phyloP scores from a whole-genome alignment of 2,797 vertebrate species.

The Pseudochirops cupreus region DNA sequence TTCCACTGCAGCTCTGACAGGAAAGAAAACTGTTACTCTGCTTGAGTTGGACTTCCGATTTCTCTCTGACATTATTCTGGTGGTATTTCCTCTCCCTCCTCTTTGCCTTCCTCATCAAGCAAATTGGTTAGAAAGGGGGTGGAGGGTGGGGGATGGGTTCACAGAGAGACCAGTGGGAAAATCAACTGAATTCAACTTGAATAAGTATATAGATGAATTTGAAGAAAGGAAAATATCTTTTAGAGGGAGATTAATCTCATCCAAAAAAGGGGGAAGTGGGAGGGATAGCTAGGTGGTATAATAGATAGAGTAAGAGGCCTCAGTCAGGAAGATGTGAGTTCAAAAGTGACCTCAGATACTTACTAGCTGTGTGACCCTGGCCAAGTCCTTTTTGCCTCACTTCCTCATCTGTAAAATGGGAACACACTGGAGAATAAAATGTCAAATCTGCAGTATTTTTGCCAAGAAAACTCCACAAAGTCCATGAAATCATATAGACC shows the following conservation, averaged over 20 bases:
- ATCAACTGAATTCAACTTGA: not conserved
- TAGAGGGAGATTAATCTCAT: not conserved
- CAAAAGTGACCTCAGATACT: not conserved
- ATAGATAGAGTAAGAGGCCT: not conserved
- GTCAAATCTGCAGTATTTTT: conserved; percentile 19
- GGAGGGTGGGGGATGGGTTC: not conserved
- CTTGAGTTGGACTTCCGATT: not conserved
- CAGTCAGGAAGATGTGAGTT: not conserved
- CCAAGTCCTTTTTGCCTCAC: not conserved
- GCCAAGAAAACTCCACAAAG: not conserved
- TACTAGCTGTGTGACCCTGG: not conserved
- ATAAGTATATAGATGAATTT: not conserved
- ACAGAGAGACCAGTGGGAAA: not conserved
- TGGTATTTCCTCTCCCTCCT: not conserved
- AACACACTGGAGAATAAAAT: not conserved
- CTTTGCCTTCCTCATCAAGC: not conserved
- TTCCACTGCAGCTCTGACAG: not conserved
- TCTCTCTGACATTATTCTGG: not conserved
- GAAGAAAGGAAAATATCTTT: not conserved
- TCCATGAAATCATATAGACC: not conserved
- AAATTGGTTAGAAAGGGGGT: not conserved
- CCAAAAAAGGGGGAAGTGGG: not conserved
- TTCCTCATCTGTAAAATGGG: conserved; percentile 16
- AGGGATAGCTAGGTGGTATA: not conserved
- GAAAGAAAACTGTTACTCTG: not conserved